These are phyloP conservation scores for Ips nitidus DNA, from an alignment of 1,140 invertebrate species.

Conservation along the genomic window DNA sequence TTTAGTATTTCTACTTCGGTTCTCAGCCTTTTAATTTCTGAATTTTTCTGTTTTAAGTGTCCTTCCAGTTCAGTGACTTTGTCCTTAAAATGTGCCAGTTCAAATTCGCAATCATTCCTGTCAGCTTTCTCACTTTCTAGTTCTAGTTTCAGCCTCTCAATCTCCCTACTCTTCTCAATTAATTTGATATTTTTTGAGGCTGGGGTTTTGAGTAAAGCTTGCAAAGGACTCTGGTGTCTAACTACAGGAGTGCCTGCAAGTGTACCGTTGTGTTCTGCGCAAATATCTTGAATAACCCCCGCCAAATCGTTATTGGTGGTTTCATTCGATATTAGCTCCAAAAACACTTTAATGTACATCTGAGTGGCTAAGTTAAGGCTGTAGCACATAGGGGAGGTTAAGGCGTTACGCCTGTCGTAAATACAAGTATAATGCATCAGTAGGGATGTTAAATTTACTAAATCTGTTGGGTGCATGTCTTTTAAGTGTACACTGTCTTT, in stretches of 20 bases:
- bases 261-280: constrained; percentile 16
- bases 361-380: constrained; percentile 42
- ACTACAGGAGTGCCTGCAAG: constrained; percentile 16
- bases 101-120: constrained; percentile 44
- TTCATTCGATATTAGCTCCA: constrained; percentile 41
- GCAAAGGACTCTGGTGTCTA: constrained; percentile 41
- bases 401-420: constrained; percentile 40
- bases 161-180: constrained; percentile 42
- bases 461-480: constrained; percentile 38
- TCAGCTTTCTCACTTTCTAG: constrained; percentile 46
- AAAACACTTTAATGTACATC: constrained; percentile 43
- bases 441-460: constrained; percentile 44
- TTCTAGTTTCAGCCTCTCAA: constrained; percentile 40
- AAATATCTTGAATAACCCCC: constrained; percentile 1
- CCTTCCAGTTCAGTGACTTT: constrained; percentile 44
- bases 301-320: constrained; percentile 42
- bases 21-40: constrained; percentile 39
- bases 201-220: constrained; percentile 45
- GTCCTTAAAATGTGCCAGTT: constrained; percentile 41
- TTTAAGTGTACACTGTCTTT: constrained; percentile 38
- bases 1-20: constrained; percentile 41
- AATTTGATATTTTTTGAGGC: constrained; percentile 36
- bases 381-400: constrained; percentile 45
- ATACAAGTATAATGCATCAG: constrained; percentile 49
- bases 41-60: constrained; percentile 32